These are phyloP conservation scores for Drosophila asahinai DNA, from an alignment of 1,140 invertebrate genomes.

Conservation along the genomic window DNA sequence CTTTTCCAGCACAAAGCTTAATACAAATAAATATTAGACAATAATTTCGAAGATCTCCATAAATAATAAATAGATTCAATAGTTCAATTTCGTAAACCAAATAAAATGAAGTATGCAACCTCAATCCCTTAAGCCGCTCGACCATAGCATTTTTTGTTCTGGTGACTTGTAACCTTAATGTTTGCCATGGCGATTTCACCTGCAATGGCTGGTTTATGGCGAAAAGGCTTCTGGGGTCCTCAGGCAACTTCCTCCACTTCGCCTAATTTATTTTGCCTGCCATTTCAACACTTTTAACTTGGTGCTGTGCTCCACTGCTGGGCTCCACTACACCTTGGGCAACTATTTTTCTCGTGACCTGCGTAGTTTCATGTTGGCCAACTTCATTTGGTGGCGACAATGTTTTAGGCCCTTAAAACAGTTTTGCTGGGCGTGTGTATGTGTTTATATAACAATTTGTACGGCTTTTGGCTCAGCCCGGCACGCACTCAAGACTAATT, in stretches of 20 bases:
- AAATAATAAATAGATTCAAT: neutral
- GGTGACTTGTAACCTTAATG: constrained; percentile 59
- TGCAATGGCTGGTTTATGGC: neutral
- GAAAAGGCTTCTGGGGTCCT: constrained; percentile 20
- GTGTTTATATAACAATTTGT: constrained; percentile 80
- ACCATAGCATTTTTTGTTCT: neutral
- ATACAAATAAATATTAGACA: too few species aligned
- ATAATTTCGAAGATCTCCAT: neutral
- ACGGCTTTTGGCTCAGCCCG: constrained; percentile 64
- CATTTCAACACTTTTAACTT: constrained; percentile 51
- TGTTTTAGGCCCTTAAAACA: constrained; percentile 72
- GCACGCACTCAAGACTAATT: constrained; percentile 81
- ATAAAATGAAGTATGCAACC: neutral
- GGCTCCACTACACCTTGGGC: constrained; percentile 38
- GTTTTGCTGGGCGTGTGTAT: constrained; percentile 68
- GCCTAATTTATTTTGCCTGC: constrained; percentile 65
- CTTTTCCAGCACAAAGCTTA: neutral
- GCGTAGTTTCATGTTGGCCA: constrained; percentile 43
- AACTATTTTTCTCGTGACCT: constrained; percentile 51
- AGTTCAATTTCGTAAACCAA: neutral
- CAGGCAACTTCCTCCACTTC: constrained; percentile 30
- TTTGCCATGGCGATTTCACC: constrained; percentile 46
- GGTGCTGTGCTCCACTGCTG: constrained; percentile 3
- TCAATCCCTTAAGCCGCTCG: too few species aligned
- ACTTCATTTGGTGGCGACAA: constrained; percentile 68